Evolutionary conservation across 2,888 invertebrate genomes (phyloP), one percentile per base, ranked within the genome.

Genomic region (Cyrtodaria siliqua): DNA sequence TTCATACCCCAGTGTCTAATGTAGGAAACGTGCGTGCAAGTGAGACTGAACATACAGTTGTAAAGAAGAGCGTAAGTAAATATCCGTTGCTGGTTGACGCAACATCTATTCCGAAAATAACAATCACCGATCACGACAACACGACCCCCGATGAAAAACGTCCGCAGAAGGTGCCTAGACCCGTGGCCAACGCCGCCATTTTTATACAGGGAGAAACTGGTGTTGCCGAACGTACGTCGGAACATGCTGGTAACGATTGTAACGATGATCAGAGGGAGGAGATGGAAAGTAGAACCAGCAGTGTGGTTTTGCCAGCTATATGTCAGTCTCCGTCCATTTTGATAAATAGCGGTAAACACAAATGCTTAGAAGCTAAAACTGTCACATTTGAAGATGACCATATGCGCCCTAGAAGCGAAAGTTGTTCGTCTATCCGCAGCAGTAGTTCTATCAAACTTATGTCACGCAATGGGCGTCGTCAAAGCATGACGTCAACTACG

Each of bases 151-250:
- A 33, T 4, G 52, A 40, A 4, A 18, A 52, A 26, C 40, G 33
- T 8, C 33, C 12, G 33, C 4, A 33, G 33, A 12, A 4, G 6
- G 4, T 33, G 18, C 56, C 63, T 2, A 63, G 42, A 53, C 76
- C 70, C 12, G 49, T 71, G 16, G 59, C 76, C 12, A 76, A 61
- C 33, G 76, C 76, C 18, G 40, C 60, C 26, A 47, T 76, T n/a
- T 67, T 76, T 52, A 57, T 76, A 4, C 61, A 71, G 57, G 47
- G 38, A 2, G 76, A 70, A 9, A 18, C 40, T 14, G 24, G 6
- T 20, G 52, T 3, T 8, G 9, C 24, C 2, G 24, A 52, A 20
- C 4, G 52, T 24, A 52, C 3, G 6, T 24, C 20, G 3, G 8
- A 9, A 14, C 9, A 6, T 4, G 20, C 16, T 20, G 16, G 9